Evolutionary conservation across 2,888 invertebrate genomes (phyloP).

Genomic region (Nomada hirtipes): DNA sequence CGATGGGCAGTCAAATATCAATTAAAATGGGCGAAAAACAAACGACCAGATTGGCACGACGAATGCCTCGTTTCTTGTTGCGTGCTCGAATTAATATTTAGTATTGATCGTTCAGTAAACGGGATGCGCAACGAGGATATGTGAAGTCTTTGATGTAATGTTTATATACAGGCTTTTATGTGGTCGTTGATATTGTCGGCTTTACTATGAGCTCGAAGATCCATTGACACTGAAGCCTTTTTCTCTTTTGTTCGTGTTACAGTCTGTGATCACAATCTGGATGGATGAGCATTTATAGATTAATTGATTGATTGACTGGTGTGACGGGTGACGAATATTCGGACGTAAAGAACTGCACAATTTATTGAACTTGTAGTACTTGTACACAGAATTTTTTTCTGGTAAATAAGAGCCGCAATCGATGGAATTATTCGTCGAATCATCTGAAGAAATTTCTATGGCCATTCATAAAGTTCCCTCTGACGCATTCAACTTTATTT

Average conservation of each 20-base stretch:
- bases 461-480: not conserved
- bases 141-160: not conserved
- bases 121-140: not conserved
- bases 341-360: slow-evolving; percentile 8
- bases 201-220: not conserved
- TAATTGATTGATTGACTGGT: slow-evolving; percentile 15
- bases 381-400: not conserved
- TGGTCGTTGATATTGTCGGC: not conserved
- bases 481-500: not conserved
- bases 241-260: slow-evolving; percentile 8
- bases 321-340: slow-evolving; percentile 4
- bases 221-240: not conserved
- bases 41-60: not conserved
- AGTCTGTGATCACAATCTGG: slow-evolving; percentile 32
- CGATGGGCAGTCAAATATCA: slow-evolving; percentile 22
- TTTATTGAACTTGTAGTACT: slow-evolving; percentile 4
- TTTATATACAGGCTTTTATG: not conserved
- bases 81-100: not conserved
- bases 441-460: not conserved
- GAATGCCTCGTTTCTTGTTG: not conserved
- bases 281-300: slow-evolving; percentile 23
- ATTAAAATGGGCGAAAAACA: not conserved
- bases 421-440: too few relatives aligned
- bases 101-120: not conserved
- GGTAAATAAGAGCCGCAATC: too few relatives aligned